Base-by-base conservation (phyloP, 2,113 vertebrate genomes). In the Anguilla rostrata region DNA sequence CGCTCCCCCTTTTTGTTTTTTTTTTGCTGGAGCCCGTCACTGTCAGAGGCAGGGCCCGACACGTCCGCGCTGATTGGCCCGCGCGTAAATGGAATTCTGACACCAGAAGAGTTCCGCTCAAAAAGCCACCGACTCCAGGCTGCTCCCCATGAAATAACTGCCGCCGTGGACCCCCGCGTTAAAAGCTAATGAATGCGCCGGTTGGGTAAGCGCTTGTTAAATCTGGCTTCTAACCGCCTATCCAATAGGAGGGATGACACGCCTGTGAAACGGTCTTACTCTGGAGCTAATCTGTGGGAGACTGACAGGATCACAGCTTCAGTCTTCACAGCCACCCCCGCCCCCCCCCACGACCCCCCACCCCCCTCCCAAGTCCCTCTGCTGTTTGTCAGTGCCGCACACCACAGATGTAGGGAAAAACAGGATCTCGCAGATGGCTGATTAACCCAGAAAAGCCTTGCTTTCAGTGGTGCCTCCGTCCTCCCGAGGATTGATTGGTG, bases 231-330 rank as follows among this genome's bases (percentile, higher is more conserved):
- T 46, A 34, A 84, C 78, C 20, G 39, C 18, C 86, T 53, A 5
- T 78, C 43, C 84, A 88, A 84, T 84, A n/a, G 56, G 85, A 87
- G 81, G 63, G 66, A 80, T 85, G 85, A 41, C 60, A 86, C 88
- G 80, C 78, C 39, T 57, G 86, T 18, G 84, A 87, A 83, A 86
- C n/a, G 83, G 87, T 84, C 78, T 83, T 60, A 81, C 87, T 87
- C 87, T 14, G 43, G 39, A 57, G 84, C 84, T 89, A 88, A 87
- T 89, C 88, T 81, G 86, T 86, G 34, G 83, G n/a, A 81, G 49
- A 83, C 18, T 83, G 82, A 39, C 53, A 40, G 26, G 87, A 88
- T 84, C 84, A 87, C 81, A 85, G 83, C 39, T 83, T 39, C 46
- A 8, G 15, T 60, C 15, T 53, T 80, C n/a, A 11, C 40, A 66